These are phyloP conservation scores for Chunga burmeisteri DNA, from an alignment of 2,113 vertebrate genomes.

Conservation along the genomic window DNA sequence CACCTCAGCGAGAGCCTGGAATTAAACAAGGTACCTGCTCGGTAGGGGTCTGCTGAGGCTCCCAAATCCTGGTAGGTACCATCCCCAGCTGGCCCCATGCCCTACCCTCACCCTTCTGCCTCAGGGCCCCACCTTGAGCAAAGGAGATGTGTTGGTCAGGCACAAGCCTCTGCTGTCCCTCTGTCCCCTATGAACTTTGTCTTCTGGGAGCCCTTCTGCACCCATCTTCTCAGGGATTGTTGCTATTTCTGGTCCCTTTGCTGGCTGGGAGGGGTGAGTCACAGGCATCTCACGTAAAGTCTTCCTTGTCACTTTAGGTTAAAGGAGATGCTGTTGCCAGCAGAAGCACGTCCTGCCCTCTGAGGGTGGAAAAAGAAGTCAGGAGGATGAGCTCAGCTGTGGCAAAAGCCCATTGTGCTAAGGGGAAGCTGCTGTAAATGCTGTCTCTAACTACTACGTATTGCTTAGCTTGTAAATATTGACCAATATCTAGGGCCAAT, in stretches of 20 bases:
- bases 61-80: background rate
- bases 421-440: background rate
- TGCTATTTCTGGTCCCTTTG: background rate
- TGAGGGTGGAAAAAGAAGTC: background rate
- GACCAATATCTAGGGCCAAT: background rate
- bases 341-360: background rate
- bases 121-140: background rate
- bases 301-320: background rate
- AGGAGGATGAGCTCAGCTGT: background rate
- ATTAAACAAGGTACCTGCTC: background rate
- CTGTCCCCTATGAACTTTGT: background rate
- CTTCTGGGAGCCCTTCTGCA: background rate
- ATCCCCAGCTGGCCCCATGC: background rate
- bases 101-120: background rate
- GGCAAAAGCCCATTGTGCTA: background rate
- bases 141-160: accelerated
- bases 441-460: background rate
- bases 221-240: background rate
- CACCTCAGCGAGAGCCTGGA: background rate
- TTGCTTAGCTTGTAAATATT: background rate
- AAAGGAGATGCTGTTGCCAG: background rate
- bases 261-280: background rate
- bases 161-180: background rate
- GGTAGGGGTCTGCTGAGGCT: background rate
- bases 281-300: background rate